These are phyloP conservation scores for Trematomus bernacchii DNA, from an alignment of 2,797 vertebrate species.

Conservation along the genomic window DNA sequence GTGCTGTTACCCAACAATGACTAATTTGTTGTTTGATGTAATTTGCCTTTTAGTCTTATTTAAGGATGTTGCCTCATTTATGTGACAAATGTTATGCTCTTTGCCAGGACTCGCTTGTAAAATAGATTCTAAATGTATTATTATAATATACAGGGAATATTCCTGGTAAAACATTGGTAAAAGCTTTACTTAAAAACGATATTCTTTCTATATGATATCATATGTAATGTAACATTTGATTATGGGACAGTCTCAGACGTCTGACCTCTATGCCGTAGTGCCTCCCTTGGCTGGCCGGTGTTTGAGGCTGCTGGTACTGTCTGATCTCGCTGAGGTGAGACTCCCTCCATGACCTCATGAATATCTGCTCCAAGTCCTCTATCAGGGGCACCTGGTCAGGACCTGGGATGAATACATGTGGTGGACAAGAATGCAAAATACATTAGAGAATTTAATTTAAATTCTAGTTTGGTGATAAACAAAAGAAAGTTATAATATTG, in stretches of 20 bases:
- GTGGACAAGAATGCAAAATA: neutral
- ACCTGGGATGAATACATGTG: conserved; percentile 77
- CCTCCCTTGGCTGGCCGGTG: conserved; percentile 77
- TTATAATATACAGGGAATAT: too few relatives aligned
- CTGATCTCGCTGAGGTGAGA: conserved; percentile 94
- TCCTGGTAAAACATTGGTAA: too few relatives aligned
- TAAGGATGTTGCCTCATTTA: too few relatives aligned
- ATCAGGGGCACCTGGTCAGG: conserved; percentile 95
- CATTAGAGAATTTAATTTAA: neutral
- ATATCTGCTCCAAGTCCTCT: conserved; percentile 97
- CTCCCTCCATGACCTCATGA: conserved; percentile 97
- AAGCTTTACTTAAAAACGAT: too few relatives aligned
- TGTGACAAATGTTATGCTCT: too few relatives aligned
- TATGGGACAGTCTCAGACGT: neutral
- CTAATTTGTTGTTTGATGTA: too few relatives aligned
- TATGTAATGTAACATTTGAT: neutral
- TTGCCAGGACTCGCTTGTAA: too few relatives aligned
- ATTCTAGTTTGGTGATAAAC: neutral
- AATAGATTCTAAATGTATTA: too few relatives aligned
- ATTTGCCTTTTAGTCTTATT: too few relatives aligned
- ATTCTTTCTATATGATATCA: neutral
- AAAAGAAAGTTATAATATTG: neutral
- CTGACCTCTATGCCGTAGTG: conserved; percentile 78
- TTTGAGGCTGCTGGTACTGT: conserved; percentile 91
- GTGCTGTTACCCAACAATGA: too few relatives aligned